Evolutionary conservation across 2,888 invertebrate species (phyloP), one percentile per base, ranked within the genome.

Genomic region (Drosophila mimica): DNA sequence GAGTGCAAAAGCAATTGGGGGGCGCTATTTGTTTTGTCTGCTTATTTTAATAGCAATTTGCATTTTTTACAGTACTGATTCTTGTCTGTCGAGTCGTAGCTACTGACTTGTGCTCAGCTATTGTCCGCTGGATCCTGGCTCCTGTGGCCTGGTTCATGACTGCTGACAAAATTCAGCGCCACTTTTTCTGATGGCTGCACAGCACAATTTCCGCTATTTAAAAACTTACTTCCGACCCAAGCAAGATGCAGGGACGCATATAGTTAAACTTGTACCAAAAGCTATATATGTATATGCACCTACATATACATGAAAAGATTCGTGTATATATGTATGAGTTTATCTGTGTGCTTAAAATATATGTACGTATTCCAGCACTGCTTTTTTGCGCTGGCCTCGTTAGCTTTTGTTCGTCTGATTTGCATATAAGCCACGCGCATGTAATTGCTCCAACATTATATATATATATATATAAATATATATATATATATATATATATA

Each of bases 201-300:
- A 85, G 84, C 89, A 82, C 89, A 85, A 85, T 85, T 85, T 85
- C 84, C 84, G 85, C 85, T 85, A 85, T 89, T 85, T 89, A 88
- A 85, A 85, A 85, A 85, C 85, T 88, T 75, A 87, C 84, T 85
- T 89, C 82, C 79, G 85, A 70, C 53, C 57, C 56, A 46, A 46
- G 53, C 52, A 68, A 66, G 66, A 34, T 54, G 52, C 62, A 64
- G 66, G 52, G 51, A 57, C 51, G 75, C 52, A 71, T 72, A 72
- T 59, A 76, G 83, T 67, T 74, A 78, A 81, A 81, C 79, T 81
- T 79, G 64, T 79, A 75, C 77, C 81, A 73, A 31, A 66, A 67
- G 58, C 51, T 69, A 52, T 62, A 66, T 36, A 71, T 73, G 20
- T 62, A 66, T 36, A 71, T 73, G 28, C 15, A 56, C 25, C 15